Conservation (phyloP, 2,888 invertebrate genomes). For the Falcaria lacertinaria region DNA sequence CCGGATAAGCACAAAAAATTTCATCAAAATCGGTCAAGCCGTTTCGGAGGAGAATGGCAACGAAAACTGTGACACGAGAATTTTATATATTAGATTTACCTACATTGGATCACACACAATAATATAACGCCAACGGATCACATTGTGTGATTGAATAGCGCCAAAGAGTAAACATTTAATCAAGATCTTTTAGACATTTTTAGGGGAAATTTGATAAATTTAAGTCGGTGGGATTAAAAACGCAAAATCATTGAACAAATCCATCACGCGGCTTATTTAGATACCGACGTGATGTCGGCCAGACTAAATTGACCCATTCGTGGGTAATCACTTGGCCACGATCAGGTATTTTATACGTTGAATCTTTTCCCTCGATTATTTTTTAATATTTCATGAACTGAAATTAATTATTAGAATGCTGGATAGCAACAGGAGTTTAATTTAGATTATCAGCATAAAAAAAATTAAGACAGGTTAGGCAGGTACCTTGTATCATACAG, state of each 20-base stretch:
- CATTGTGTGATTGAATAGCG: background rate
- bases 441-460: too few species aligned
- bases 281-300: conserved; percentile 14
- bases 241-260: conserved; percentile 43
- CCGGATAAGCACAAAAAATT: too few species aligned
- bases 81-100: too few species aligned
- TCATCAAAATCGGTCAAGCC: too few species aligned
- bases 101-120: too few species aligned
- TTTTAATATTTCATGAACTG: background rate
- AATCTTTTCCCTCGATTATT: background rate
- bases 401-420: conserved; percentile 6
- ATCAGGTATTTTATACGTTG: background rate
- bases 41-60: too few species aligned
- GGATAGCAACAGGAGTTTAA: too few species aligned
- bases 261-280: conserved; percentile 39
- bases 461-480: too few species aligned
- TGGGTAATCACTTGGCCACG: background rate
- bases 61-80: too few species aligned
- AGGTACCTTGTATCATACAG: too few species aligned
- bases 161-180: conserved; percentile 29
- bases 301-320: conserved; percentile 8
- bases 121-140: background rate
- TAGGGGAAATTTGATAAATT: conserved; percentile 56
- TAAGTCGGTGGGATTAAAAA: conserved; percentile 32
- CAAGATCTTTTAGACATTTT: conserved; percentile 31